Conservation (phyloP, 2,797 vertebrate species). For the Fistularia commersonii region DNA sequence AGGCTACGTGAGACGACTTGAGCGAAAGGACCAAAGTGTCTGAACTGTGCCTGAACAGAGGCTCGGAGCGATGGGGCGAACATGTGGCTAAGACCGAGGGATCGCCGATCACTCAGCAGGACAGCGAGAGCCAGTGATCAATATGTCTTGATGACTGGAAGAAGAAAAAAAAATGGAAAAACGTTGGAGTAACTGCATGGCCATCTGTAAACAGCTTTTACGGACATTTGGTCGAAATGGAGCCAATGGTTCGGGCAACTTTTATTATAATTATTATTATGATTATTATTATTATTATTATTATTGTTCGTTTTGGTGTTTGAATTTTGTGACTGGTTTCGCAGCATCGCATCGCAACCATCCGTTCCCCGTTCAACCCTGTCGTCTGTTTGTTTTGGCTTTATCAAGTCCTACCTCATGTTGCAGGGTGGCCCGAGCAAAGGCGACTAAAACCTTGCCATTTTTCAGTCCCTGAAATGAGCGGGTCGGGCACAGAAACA, state of each 20-base stretch:
- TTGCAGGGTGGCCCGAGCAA: slow-evolving; percentile 69
- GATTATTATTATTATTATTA: too few relatives aligned
- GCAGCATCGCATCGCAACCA: too few relatives aligned
- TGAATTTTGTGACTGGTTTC: too few relatives aligned
- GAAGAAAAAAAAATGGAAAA: neutral
- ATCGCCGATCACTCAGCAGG: slow-evolving; percentile 4
- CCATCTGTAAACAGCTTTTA: slow-evolving; percentile 45
- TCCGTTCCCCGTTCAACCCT: too few relatives aligned
- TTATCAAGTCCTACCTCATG: slow-evolving; percentile 78
- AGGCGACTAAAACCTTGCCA: slow-evolving; percentile 17
- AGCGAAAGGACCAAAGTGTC: slow-evolving; percentile 19
- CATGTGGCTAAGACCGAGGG: slow-evolving; percentile 7
- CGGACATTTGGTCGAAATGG: slow-evolving; percentile 20
- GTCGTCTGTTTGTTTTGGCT: neutral
- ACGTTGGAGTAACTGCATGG: slow-evolving; percentile 28
- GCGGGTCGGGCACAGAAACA: too few relatives aligned
- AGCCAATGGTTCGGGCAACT: too few relatives aligned
- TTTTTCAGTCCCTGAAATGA: neutral
- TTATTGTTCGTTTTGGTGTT: too few relatives aligned
- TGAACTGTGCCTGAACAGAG: slow-evolving; percentile 27
- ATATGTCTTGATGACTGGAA: neutral
- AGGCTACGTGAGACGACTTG: slow-evolving; percentile 29
- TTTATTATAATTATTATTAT: too few relatives aligned
- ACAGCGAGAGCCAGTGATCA: neutral
- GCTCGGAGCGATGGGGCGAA: slow-evolving; percentile 7